Evolutionary conservation across 1,140 invertebrate species (phyloP), one percentile per base, ranked within the genome.

Genomic region (Bathynomus jamesi): DNA sequence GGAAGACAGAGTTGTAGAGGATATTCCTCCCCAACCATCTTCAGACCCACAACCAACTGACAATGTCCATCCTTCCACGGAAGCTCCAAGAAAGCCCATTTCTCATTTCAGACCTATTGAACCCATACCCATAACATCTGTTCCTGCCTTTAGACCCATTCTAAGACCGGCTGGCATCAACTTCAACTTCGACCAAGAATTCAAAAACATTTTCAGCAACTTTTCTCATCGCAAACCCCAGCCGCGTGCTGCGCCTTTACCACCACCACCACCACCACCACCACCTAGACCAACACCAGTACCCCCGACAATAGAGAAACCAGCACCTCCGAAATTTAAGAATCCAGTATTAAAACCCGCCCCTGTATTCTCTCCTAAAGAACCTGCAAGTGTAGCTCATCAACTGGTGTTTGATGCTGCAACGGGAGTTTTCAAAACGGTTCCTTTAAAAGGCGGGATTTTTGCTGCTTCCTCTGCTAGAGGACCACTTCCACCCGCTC

Each of bases 361-460:
- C n/a, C n/a, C n/a, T n/a, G n/a, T n/a, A n/a, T 24, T 31, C 61
- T 61, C 61, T 66, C 8, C 25, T 46, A 27, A 70, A 65, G 25
- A 30, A 62, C 4, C 60, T 29, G 21, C 61, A 53, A 24, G 29
- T 3, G 61, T 62, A 25, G 73, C 67, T 17, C 71, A 72, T 29
- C 75, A 78, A 70, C 76, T 79, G 3, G 76, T 78, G 24, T 79
- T 79, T 65, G 72, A 79, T 46, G 65, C 76, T 17, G 62, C 60
- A 4, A 75, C 70, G 28, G 78, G 78, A n/a, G 78, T 75, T 11
- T 79, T 79, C 67, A 76, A 77, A 66, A 78, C 76, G 0, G 73
- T 76, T 10, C 31, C 28, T 24, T 30, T 24, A 29, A 30, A 28
- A 24, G 53, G 27, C 21, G 61, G 11, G n/a, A 61, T 21, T 30